Percentiles rank a stretch among this genome's conserved stretches.
Evolutionary conservation across 2,888 invertebrate genomes (phyloP).

Genomic region (Ellobium chinense): DNA sequence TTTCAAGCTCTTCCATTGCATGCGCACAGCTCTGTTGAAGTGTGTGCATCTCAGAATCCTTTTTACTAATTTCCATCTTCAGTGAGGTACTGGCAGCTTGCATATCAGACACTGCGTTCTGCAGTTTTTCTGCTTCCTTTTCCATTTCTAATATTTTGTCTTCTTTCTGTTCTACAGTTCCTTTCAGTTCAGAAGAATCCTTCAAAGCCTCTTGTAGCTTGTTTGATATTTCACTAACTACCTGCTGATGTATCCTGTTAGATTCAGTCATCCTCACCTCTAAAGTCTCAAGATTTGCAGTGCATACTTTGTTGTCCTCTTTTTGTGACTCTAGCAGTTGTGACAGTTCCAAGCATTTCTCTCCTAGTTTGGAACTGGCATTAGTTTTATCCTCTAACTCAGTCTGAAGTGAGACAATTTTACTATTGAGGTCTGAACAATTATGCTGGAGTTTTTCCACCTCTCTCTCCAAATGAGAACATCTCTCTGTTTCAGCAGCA

Average conservation of each 20-base stretch:
- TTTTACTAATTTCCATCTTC: conserved; percentile 1
- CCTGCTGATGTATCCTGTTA: not conserved
- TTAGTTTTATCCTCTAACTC: not conserved
- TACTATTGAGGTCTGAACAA: conserved; percentile 1
- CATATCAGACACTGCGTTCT: not conserved
- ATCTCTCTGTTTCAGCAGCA: not conserved
- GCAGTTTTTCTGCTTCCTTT: not conserved
- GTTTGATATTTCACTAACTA: not conserved
- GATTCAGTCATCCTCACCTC: not conserved
- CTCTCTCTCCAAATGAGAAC: not conserved
- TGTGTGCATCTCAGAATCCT: not conserved
- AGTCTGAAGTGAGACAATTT: not conserved
- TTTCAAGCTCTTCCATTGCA: not conserved
- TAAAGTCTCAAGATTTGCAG: not conserved
- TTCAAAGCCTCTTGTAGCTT: not conserved
- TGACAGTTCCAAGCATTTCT: conserved; percentile 5
- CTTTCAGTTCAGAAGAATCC: not conserved
- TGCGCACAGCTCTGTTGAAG: conserved; percentile 1
- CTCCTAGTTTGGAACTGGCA: not conserved
- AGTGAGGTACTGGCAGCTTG: not conserved
- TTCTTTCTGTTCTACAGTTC: conserved; percentile 3
- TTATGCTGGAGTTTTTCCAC: not conserved
- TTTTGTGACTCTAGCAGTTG: not conserved
- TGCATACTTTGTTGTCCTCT: not conserved
- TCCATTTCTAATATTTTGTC: not conserved